Base-by-base conservation (phyloP, 1,140 invertebrate genomes). In the Episyrphus balteatus region DNA sequence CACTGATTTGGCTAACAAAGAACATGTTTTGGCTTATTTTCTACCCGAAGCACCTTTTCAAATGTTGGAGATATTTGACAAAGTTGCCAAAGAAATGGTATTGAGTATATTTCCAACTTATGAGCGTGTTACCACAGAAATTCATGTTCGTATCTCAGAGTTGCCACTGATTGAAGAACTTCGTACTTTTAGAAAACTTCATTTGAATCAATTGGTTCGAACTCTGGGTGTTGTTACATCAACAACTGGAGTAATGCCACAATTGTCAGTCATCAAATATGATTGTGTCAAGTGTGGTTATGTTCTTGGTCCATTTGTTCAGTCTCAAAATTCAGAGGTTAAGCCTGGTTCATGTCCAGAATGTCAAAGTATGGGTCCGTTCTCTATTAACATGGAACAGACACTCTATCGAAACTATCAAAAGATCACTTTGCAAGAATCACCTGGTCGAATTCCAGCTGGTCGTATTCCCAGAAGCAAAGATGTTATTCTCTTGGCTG, bases 401-500 rank as follows among this genome's bases (percentile, higher is more conserved):
- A 99, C 96, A 5, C 61, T 99, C 18, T 99, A 98, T 66, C 82
- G 96, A 46, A 99, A 99, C 67, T 99, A 98, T 65, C 97, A 99
- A 71, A 90, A 95, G 61, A 84, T 99, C 14, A 96, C 92, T 0
- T 79, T 99, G 46, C 97, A 99, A 77, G 96, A 99, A 73, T 94
- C 92, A 37, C 91, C 91, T 0, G 85, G 87, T 3, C 77, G 84
- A 54, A 90, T 99, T 44, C 89, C 93, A 1, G 92, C 96, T 30
- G 97, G 97, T 17, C 78, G 97, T 44, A 85, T 99, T 41, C 96
- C 97, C 0, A 76, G 97, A n/a, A 96, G 93, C 30, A 99, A 99
- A 72, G 96, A 99, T 68, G 89, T 89, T 42, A 92, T 99, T 55
- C 69, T 99, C 39, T 61, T 98, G 2, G 88, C 92, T 1, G 97